A percentile compares a stretch with the other conserved stretches of the same genome.
Conservation (phyloP, 2,113 vertebrate species). For the Globicephala melas region DNA sequence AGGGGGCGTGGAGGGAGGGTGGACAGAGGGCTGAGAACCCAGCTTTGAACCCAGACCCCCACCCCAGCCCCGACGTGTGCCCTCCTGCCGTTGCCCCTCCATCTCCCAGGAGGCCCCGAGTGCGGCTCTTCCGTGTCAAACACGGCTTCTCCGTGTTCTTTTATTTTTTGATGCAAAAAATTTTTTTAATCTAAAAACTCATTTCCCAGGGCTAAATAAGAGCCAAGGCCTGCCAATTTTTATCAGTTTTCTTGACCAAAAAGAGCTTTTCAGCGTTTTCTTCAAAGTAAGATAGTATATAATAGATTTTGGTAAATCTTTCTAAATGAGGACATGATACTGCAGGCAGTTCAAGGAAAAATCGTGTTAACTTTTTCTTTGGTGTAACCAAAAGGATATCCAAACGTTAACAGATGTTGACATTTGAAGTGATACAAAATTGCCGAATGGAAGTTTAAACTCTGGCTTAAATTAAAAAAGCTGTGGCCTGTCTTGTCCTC, state of each 20-base stretch:
- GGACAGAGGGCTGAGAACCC: neutral
- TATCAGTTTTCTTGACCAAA: constrained; percentile 79
- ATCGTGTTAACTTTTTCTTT: constrained; percentile 88
- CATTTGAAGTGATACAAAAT: constrained; percentile 81
- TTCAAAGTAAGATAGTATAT: constrained; percentile 77
- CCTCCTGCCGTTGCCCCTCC: neutral
- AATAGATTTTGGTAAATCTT: constrained; percentile 74
- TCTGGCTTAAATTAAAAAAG: neutral
- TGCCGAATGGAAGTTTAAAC: constrained; percentile 71
- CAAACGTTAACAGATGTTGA: constrained; percentile 81
- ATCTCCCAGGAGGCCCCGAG: neutral
- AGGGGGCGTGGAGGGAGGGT: neutral
- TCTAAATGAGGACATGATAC: constrained; percentile 80
- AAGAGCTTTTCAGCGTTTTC: constrained; percentile 77
- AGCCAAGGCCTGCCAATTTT: constrained; percentile 69
- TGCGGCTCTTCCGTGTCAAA: neutral
- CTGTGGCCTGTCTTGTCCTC: neutral
- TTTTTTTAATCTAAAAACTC: constrained; percentile 84
- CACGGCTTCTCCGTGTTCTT: neutral
- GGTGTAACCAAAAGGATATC: constrained; percentile 87
- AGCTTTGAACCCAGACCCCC: neutral
- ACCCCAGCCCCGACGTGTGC: rapidly evolving
- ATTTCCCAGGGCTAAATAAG: constrained; percentile 77
- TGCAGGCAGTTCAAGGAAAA: constrained; percentile 81
- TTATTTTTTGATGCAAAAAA: constrained; percentile 75